Conservation (phyloP, 2,113 vertebrate genomes). For the Corapipo altera region DNA sequence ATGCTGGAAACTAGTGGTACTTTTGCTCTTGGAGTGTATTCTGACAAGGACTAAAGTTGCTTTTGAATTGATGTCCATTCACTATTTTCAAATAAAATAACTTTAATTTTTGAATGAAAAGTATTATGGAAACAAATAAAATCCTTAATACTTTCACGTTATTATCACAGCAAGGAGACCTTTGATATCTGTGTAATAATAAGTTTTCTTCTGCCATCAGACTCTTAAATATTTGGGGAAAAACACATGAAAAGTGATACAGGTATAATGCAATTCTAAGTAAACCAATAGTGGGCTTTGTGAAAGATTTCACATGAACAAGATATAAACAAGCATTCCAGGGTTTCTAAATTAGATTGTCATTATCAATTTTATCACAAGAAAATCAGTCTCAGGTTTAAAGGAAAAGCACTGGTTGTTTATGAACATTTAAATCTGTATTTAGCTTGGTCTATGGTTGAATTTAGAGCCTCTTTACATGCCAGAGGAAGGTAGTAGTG, state of each 20-base stretch:
- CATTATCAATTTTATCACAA: background rate
- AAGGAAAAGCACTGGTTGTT: background rate
- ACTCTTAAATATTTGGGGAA: background rate
- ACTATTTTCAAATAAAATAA: background rate
- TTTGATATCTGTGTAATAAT: background rate
- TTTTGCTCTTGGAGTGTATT: background rate
- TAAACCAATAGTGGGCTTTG: background rate
- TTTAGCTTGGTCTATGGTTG: background rate
- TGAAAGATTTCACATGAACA: conserved; percentile 12
- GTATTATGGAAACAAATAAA: background rate
- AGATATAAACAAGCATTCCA: background rate
- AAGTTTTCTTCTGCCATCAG: background rate
- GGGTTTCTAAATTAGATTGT: background rate
- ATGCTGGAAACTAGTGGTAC: background rate
- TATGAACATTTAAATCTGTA: background rate
- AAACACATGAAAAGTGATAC: background rate
- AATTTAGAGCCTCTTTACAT: background rate
- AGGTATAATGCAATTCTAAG: background rate
- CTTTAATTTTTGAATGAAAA: background rate
- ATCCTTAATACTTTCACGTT: background rate
- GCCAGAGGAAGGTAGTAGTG: background rate
- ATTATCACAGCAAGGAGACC: background rate
- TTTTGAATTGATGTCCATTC: background rate
- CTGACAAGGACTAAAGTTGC: background rate
- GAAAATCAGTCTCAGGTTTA: background rate